Evolutionary conservation across 2,888 invertebrate species (phyloP).

Genomic region (Tortrix viridana): DNA sequence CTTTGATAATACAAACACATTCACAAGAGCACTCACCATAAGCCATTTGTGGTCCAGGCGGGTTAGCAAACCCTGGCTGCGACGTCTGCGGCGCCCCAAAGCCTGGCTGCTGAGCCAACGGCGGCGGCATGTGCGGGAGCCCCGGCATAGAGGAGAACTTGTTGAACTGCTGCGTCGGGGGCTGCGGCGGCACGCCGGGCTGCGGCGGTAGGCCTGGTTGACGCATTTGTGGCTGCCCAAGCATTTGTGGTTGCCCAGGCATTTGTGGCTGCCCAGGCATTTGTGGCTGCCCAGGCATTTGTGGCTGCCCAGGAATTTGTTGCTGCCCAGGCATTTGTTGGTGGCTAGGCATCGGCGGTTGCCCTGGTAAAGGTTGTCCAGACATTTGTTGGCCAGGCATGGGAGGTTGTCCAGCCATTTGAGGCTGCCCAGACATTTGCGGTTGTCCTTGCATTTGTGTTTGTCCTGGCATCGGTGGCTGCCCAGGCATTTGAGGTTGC

Average conservation of each 20-base stretch:
- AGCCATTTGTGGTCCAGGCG: constrained; percentile 53
- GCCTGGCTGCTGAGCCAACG: constrained; percentile 63
- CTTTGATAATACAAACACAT: too few species aligned
- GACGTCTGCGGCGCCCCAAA: constrained; percentile 50
- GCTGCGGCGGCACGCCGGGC: constrained; percentile 46
- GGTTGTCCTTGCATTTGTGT: constrained; percentile 51
- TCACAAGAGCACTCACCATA: constrained; percentile 56
- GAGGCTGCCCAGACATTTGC: constrained; percentile 41
- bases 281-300: constrained; percentile 51
- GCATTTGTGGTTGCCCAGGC: constrained; percentile 40
- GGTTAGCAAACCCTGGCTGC: constrained; percentile 58
- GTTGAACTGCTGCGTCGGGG: constrained; percentile 38
- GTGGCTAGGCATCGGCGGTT: constrained; percentile 49
- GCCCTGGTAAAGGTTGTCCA: constrained; percentile 40
- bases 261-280: constrained; percentile 50
- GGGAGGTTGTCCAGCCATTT: constrained; percentile 47
- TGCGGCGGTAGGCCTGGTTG: constrained; percentile 42
- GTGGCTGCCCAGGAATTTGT: constrained; percentile 43
- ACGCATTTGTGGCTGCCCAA: constrained; percentile 10
- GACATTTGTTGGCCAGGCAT: constrained; percentile 38
- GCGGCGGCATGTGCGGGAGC: constrained; percentile 78
- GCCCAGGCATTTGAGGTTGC: constrained; percentile 50
- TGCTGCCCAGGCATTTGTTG: constrained; percentile 40
- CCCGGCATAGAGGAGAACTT: constrained; percentile 62
- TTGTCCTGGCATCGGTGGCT: constrained; percentile 49